phyloP scores from a whole-genome alignment of 2,888 invertebrate species.

The Leptinotarsa rubiginosa region DNA sequence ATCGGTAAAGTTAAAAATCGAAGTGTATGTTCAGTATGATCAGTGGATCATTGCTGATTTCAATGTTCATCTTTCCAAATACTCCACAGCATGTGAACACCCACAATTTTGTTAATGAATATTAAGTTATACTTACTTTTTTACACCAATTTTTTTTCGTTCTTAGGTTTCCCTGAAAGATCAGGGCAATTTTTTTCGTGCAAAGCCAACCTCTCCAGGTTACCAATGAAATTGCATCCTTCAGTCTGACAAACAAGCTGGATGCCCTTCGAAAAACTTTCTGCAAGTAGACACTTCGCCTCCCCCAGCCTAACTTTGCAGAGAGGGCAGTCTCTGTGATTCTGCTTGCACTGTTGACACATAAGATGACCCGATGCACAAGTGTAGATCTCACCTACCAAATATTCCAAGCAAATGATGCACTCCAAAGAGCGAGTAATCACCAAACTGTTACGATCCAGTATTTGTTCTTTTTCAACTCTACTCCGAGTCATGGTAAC shows the following conservation, averaged over 20 bases:
- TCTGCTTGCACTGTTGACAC: slow-evolving; percentile 29
- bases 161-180: not conserved
- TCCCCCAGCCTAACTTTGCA: not conserved
- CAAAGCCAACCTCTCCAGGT: not conserved
- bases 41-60: too few species aligned
- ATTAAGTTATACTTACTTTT: too few species aligned
- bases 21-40: too few species aligned
- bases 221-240: slow-evolving; percentile 23
- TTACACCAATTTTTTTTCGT: too few species aligned
- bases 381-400: slow-evolving; percentile 38
- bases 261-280: not conserved
- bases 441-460: not conserved
- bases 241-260: not conserved
- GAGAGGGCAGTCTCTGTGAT: not conserved
- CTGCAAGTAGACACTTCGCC: slow-evolving; percentile 2
- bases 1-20: too few species aligned
- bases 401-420: slow-evolving; percentile 40
- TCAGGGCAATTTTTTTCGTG: slow-evolving; percentile 13
- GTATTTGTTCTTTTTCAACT: not conserved
- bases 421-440: slow-evolving; percentile 38
- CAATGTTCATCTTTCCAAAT: too few species aligned
- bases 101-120: too few species aligned
- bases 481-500: not conserved
- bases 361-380: slow-evolving; percentile 41
- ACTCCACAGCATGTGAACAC: too few species aligned